Base-by-base conservation (phyloP, 1,140 invertebrate species). In the Hestina assimilis region DNA sequence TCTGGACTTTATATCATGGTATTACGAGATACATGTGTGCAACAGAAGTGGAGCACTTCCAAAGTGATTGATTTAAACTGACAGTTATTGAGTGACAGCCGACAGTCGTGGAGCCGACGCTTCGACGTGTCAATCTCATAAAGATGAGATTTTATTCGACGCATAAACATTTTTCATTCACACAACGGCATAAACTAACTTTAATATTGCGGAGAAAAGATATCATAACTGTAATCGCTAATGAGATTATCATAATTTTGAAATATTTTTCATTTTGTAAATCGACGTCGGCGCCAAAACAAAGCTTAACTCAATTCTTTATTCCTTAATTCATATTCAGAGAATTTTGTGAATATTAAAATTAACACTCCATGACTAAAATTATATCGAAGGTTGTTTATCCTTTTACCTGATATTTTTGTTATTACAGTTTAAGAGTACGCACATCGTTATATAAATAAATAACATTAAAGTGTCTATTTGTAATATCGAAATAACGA, bases 51-150 rank as follows among this genome's bases (percentile, higher is more conserved):
- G 53, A 65, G 21, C 48, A 56, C 24, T 43, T 60, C 48, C 35
- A 55, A 45, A 55, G 51, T 72, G 72, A 73, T 67, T 75, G 73
- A 73, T 75, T 72, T 71, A 72, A 72, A 56, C 53, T 59, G 69
- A 72, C 72, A 70, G 65, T 67, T 73, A 71, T 69, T 73, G 66
- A 67, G 29, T 59, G 67, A 59, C 61, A 66, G 54, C 64, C 40
- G 51, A 63, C 63, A 66, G 14, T 46, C 43, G 41, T 31, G 55
- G 58, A 38, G 48, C 63, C 59, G 48, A 52, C 60, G 54, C 59
- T 53, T 59, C 62, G 66, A 74, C 66, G 42, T 74, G 68, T 74
- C 69, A 76, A 72, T 74, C 62, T 65, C 68, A 54, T 71, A 65
- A 75, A 72, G 59, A 67, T 56, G 47, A 43, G 45, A 48, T 42